These are phyloP conservation scores for Rana temporaria DNA, from an alignment of 2,113 vertebrate genomes.

Conservation along the genomic window DNA sequence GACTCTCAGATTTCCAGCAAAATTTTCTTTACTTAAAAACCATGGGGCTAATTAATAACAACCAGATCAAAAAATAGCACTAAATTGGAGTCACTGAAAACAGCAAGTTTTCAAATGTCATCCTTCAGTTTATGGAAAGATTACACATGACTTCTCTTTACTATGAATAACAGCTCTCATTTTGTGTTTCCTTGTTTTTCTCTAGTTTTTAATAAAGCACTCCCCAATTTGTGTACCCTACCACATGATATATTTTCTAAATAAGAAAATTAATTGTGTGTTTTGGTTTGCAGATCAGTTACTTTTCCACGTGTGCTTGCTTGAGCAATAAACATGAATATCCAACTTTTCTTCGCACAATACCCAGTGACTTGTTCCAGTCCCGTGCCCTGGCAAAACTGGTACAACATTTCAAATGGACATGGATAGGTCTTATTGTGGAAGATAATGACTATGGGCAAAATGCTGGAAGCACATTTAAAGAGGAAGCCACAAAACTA, in stretches of 20 bases:
- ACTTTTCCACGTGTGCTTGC: constrained; percentile 64
- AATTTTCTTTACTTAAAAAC: no score
- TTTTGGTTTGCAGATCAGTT: constrained; percentile 61
- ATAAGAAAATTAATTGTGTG: not conserved
- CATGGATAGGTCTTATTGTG: constrained; percentile 65
- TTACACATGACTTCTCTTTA: no score
- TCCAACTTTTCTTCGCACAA: constrained; percentile 62
- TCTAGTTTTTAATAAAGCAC: no score
- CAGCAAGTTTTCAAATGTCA: no score
- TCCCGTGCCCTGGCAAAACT: constrained; percentile 62
- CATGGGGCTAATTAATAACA: no score
- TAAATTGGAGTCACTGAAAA: no score
- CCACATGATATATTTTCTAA: not conserved
- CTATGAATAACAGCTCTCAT: no score
- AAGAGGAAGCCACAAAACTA: constrained; percentile 59
- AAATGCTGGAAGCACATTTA: constrained; percentile 64
- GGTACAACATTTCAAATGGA: constrained; percentile 62
- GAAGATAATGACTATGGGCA: constrained; percentile 66
- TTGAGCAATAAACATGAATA: constrained; percentile 61
- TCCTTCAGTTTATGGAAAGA: no score
- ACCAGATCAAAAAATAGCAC: no score
- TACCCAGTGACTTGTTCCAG: constrained; percentile 67
- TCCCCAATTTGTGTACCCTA: no score
- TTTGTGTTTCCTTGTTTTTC: no score
- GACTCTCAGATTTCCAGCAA: no score